Evolutionary conservation across 2,113 vertebrate species (phyloP).

Genomic region (Pipa parva): DNA sequence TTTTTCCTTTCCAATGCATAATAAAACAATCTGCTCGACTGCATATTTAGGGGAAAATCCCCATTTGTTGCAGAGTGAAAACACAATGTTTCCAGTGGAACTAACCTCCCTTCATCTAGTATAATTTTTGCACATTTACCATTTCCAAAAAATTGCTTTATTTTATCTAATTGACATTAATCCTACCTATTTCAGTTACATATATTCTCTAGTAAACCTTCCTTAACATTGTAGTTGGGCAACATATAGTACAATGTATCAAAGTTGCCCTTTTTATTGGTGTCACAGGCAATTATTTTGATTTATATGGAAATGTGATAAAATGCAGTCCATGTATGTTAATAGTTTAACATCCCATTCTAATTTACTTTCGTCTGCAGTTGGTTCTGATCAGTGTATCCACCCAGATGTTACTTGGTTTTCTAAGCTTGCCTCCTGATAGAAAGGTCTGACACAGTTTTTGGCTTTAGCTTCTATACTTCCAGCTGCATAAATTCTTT

Average conservation of each 20-base stretch:
- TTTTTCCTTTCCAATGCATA: constrained; percentile 53
- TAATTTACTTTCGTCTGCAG: constrained; percentile 49
- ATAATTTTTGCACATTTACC: no score
- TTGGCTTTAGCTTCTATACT: constrained; percentile 71
- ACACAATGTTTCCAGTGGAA: no score
- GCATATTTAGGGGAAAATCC: no score
- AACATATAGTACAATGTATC: no score
- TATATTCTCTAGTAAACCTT: neutral
- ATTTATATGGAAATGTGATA: neutral
- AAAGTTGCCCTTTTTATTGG: no score
- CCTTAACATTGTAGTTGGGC: no score
- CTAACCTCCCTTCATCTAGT: no score
- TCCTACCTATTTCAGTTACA: no score
- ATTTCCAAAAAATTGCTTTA: no score
- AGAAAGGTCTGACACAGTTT: constrained; percentile 62
- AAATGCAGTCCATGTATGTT: neutral
- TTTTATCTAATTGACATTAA: no score
- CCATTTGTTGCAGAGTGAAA: no score
- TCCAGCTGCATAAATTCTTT: constrained; percentile 88
- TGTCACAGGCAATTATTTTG: neutral
- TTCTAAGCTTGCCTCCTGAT: constrained; percentile 58
- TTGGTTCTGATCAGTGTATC: constrained; percentile 64
- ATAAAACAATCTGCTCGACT: no score
- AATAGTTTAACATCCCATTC: constrained; percentile 1
- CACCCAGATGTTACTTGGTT: constrained; percentile 66